Base-by-base conservation (phyloP, 2,888 invertebrate species). In the Perdita meconis region DNA sequence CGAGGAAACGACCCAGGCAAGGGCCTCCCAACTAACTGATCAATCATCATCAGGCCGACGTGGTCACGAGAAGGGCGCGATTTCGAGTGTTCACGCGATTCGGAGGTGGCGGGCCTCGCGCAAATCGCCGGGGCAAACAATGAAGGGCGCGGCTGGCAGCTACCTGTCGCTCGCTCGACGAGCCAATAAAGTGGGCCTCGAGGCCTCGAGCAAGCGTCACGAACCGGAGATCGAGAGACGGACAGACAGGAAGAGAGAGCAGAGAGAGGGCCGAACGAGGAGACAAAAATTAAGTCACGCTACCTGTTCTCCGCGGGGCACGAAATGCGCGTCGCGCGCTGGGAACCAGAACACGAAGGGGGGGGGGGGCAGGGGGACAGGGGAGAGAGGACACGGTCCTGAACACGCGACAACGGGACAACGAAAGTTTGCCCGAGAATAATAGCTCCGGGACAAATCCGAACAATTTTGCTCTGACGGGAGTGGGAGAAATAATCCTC, bases 261-360 rank as follows among this genome's bases (percentile, higher is more conserved):
- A 64, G 55, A 47, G 26, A 50, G 22, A 19, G 40, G 42, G 40
- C 30, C 53, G 50, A 42, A 42, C 55, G 56, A 69, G 72, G 55
- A 47, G 40, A 69, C 60, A 67, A 75, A 63, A 74, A 67, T 76
- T 44, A 67, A 75, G 76, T 76, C 76, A 75, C 76, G 76, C 76
- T 75, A 75, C 44, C 74, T 38, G 59, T 55, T 74, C 50, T 44
- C 30, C 66, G 60, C 56, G 60, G 36, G 26, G 55, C 74, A 60
- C 60, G 74, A 65, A 55, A 65, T 60, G 73, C 42, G 53, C 57
- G 65, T 66, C 65, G 40, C 24, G 8, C 12, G 26, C 30, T 30
- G 5, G 16, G 38, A 13, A n/a, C n/a, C n/a, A n/a, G n/a, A 26
- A 44, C 13, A 42, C 19, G 47, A 8, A 8, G 19, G 13, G 19